Base-by-base conservation (phyloP, 2,797 vertebrate species). In the Neosalanx taihuensis region DNA sequence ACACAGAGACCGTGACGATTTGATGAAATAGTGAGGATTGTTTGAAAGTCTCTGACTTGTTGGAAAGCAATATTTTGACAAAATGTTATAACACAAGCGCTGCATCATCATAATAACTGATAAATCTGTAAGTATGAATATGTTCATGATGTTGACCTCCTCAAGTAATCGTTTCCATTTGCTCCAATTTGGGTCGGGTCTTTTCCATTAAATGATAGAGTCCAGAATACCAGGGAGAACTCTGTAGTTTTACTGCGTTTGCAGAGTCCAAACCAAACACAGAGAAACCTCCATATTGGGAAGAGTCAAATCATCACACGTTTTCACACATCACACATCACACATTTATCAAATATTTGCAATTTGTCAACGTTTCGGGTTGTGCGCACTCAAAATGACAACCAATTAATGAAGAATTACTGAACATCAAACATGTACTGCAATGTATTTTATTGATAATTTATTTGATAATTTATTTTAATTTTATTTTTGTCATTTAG, bases 321-420 rank as follows among this genome's bases (percentile, higher is more conserved):
- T n/a, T n/a, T n/a, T n/a, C n/a, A n/a, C n/a, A n/a, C n/a, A n/a
- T n/a, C n/a, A n/a, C n/a, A n/a, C n/a, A n/a, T n/a, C n/a, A 71
- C 88, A 85, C 80, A 83, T 88, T 92, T 89, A 87, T 86, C 89
- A 89, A 87, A 88, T 74, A 79, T 79, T 82, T 82, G 73, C 83
- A 87, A 85, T 86, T 76, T 41, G 6, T 78, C 60, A 68, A 82
- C 85, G 76, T 84, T 80, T 88, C 79, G 82, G 83, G 87, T 83
- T 78, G 56, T 67, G 70, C 66, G 82, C 77, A 79, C 61, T 70
- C 74, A 18, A 78, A 80, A 83, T 79, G 76, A 82, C 81, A 84
- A 84, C 81, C 82, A 73, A 74, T 64, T 59, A n/a, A 56, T 71
- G 72, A 79, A 71, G 78, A 72, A 70, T 66, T 41, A 70, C 23